Conservation (phyloP, 2,888 invertebrate species). For the Protophormia terraenovae region DNA sequence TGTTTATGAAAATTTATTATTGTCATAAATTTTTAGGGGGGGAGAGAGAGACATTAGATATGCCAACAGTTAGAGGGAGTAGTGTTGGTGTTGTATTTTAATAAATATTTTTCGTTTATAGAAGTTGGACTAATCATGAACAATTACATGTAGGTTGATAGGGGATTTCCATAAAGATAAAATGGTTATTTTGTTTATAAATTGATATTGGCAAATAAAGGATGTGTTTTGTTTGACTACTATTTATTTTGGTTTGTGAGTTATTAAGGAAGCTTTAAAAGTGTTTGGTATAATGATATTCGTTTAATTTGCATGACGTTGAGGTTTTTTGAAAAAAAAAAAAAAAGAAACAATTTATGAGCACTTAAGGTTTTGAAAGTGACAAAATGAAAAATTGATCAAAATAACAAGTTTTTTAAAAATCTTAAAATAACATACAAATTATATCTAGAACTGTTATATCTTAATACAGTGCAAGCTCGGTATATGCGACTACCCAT, state of each 20-base stretch:
- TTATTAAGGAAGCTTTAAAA: background rate
- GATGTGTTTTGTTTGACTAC: background rate
- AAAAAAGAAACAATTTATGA: no score
- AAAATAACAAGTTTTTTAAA: no score
- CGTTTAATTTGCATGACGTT: background rate
- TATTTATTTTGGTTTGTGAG: background rate
- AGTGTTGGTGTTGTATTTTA: background rate
- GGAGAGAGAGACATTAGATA: background rate
- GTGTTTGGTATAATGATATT: background rate
- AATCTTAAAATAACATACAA: no score
- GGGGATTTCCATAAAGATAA: constrained; percentile 5
- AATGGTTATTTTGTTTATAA: constrained; percentile 22
- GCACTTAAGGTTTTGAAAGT: no score
- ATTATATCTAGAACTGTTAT: no score
- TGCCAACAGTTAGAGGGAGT: background rate
- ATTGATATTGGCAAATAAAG: constrained; percentile 19
- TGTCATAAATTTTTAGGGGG: constrained; percentile 7
- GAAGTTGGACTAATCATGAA: constrained; percentile 20
- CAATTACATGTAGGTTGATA: constrained; percentile 26
- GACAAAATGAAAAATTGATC: no score
- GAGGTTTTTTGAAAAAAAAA: background rate
- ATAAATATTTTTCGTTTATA: no score
- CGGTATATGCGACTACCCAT: no score
- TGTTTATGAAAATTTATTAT: constrained; percentile 52
- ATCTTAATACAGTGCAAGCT: no score